Evolutionary conservation across 2,888 invertebrate species (phyloP), one percentile per base, ranked within the genome.

Genomic region (Galerucella nymphaeae): DNA sequence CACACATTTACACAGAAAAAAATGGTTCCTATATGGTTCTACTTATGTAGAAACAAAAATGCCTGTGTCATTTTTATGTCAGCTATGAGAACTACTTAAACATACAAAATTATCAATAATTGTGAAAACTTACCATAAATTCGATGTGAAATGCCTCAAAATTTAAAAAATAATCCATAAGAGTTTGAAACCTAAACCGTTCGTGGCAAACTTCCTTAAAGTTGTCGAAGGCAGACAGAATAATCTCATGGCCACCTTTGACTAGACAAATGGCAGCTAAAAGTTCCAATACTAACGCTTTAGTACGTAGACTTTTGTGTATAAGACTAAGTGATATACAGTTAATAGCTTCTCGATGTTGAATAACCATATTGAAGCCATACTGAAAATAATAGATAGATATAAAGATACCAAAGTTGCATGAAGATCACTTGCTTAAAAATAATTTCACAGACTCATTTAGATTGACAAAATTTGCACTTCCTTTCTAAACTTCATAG

Each of bases 231-330:
- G 99, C 98, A 1, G 94, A 94, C 68, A 99, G 89, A 79, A 99
- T 98, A 83, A 99, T 97, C 88, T 97, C 97, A 85, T 99, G 99
- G n/a, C 99, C 99, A 18, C 99, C 99, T 87, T 98, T 98, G 74
- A 99, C 98, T 78, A 99, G 90, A 87, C 99, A 99, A 81, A 99
- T 98, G 75, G 99, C 99, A 0, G 99, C 99, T 76, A 99, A 89
- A 73, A 99, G 91, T 86, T 99, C 99, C 80, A 99, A 88, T 20
- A 99, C 99, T 76, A 99, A 87, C 1, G 99, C 97, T 88, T 99
- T 99, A 41, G 99, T 99, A 77, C 99, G 92, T 78, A 98, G 89
- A 85, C 97, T 98, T 87, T 96, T 97, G 88, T 99, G 99, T 81
- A 97, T 97, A 18, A 99, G 90, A 85, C 98, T 98, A 41, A 99